Evolutionary conservation across 2,797 vertebrate genomes (phyloP).

Genomic region (Rhabdophis nuchalis): DNA sequence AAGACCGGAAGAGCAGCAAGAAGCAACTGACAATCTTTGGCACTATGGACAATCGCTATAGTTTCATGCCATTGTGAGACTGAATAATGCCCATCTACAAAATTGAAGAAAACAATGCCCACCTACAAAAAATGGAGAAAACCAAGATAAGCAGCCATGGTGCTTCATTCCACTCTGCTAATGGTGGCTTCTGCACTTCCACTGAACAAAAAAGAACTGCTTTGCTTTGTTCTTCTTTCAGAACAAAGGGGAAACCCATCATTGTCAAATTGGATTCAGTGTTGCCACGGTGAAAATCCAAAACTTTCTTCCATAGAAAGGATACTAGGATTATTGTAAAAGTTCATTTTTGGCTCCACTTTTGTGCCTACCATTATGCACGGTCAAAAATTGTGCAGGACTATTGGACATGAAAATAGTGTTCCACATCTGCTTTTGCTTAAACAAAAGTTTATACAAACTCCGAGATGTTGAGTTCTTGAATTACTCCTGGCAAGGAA

Average conservation of each 20-base stretch:
- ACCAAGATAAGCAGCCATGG: neutral
- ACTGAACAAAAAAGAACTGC: neutral
- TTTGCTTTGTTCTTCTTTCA: neutral
- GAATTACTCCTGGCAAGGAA: neutral
- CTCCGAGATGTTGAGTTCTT: neutral
- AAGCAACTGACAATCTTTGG: neutral
- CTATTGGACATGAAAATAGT: neutral
- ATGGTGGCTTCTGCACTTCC: neutral
- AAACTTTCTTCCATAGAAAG: neutral
- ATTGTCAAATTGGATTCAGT: neutral
- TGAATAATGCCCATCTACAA: neutral
- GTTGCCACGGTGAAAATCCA: neutral
- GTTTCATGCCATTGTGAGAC: neutral
- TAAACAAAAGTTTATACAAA: neutral
- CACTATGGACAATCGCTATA: neutral
- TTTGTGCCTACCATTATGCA: neutral
- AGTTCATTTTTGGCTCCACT: neutral
- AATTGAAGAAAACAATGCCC: neutral
- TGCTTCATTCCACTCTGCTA: neutral
- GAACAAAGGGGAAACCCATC: too few relatives aligned
- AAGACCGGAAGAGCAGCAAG: neutral
- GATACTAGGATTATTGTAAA: neutral
- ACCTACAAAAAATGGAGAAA: neutral
- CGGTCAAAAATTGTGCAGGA: neutral
- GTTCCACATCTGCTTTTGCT: neutral